These are phyloP conservation scores for Mamestra brassicae DNA, from an alignment of 2,888 invertebrate species.

Conservation along the genomic window DNA sequence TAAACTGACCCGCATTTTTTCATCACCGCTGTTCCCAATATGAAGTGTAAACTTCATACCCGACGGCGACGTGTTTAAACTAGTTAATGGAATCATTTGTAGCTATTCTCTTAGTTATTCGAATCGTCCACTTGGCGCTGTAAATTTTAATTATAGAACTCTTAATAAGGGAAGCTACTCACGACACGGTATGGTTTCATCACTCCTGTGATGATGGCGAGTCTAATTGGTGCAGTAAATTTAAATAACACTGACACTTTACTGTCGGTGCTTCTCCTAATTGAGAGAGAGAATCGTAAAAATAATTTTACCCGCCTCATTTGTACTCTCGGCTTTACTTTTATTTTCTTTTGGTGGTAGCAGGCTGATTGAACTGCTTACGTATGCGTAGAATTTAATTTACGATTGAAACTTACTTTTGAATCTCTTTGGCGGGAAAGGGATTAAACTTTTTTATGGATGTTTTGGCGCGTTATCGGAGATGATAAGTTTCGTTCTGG, in stretches of 20 bases:
- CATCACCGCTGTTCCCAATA: slow-evolving; percentile 37
- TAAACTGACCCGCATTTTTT: slow-evolving; percentile 59
- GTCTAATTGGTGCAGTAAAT: slow-evolving; percentile 90
- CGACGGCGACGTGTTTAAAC: slow-evolving; percentile 57
- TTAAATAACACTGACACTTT: slow-evolving; percentile 90
- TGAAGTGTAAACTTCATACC: slow-evolving; percentile 45
- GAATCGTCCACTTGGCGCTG: slow-evolving; percentile 75
- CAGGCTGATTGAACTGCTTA: slow-evolving; percentile 83
- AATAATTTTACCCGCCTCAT: slow-evolving; percentile 90
- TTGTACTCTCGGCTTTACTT: slow-evolving; percentile 85
- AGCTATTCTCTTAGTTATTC: slow-evolving; percentile 76
- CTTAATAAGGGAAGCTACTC: slow-evolving; percentile 88
- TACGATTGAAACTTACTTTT: slow-evolving; percentile 77
- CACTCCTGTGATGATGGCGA: slow-evolving; percentile 87
- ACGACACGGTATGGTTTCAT: slow-evolving; percentile 86
- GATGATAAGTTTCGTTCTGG: slow-evolving; percentile 69
- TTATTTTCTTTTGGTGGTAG: slow-evolving; percentile 84
- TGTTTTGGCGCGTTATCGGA: slow-evolving; percentile 66
- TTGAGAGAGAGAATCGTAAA: slow-evolving; percentile 90
- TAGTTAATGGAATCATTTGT: slow-evolving; percentile 74
- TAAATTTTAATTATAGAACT: slow-evolving; percentile 89
- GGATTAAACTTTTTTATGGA: slow-evolving; percentile 68
- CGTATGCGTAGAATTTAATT: slow-evolving; percentile 81
- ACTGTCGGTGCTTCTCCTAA: slow-evolving; percentile 87
- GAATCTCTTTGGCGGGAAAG: slow-evolving; percentile 72